Evolutionary conservation across 2,113 vertebrate genomes (phyloP), one percentile per base, ranked within the genome.

Genomic region (Phyllostomus hastatus): DNA sequence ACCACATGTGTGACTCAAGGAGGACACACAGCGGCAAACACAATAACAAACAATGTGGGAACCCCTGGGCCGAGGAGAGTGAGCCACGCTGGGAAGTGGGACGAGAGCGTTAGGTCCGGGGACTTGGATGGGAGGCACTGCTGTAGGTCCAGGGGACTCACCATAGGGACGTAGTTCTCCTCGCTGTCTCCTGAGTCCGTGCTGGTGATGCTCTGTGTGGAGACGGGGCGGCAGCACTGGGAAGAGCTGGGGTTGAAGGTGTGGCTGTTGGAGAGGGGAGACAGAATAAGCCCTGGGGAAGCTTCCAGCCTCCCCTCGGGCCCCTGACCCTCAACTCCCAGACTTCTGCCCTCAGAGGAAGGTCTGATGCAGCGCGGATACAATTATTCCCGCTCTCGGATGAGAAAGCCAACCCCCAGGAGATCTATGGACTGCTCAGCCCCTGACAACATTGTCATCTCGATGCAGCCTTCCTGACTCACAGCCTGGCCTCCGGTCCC

Each of bases 161-260:
- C 99, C 99, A 99, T 99, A 0, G 99, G 99, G 98, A 99, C 99
- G 5, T 99, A 99, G 97, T 99, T 99, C 98, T 99, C 99, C 95
- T 99, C 99, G 0, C 99, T 99, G 98, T 99, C 99, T 96, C 99
- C 99, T 0, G 99, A 99, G 98, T 99, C 99, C 2, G 99, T 99
- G 99, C 99, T 99, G 99, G 99, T 99, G 99, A 99, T 99, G 98
- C 99, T 99, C 98, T 99, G 99, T n/a, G 99, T 99, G 95, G 99
- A 99, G 98, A 99, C 99, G 70, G 99, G 99, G 81, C 99, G 99
- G 97, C 99, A 99, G 97, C 99, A 99, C 91, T 99, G 99, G 52
- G 99, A 98, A 28, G 99, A 99, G 97, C 99, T 98, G 14, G 99
- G 98, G 70, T 99, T 99, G 98, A 99, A 98, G 54, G 97, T 97